Base-by-base conservation (phyloP, 2,888 invertebrate species). In the Drosophila fulvimacula region DNA sequence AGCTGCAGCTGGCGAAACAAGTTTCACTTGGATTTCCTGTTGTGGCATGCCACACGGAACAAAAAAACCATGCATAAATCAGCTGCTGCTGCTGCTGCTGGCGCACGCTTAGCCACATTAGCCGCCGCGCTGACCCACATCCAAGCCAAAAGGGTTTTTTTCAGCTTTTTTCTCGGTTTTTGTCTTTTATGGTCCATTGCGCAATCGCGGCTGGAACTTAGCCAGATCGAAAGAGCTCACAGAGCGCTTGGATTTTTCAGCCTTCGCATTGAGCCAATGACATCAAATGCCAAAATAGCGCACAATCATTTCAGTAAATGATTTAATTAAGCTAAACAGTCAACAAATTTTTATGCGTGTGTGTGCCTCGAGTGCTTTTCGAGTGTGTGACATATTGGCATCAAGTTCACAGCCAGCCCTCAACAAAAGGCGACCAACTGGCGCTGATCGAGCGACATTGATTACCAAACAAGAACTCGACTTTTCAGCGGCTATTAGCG, bases 351-450 rank as follows among this genome's bases (percentile, higher is more conserved):
- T 46, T 66, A 59, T 63, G 39, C 69, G 32, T 42, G 44, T 42
- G 44, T 58, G 38, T 49, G 24, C 27, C 32, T 64, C 63, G 64
- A 83, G 86, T 86, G 64, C 71, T 73, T 77, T 80, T 87, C 72
- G 70, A 89, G 84, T 89, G 84, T 87, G 85, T 87, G 89, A 87
- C 89, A 88, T 84, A 85, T 85, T 89, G 85, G 88, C 85, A 73
- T 86, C 89, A 89, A 86, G 89, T 86, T 87, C 85, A 88, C 62
- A 79, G 64, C 46, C 69, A 70, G 78, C 68, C 60, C 56, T 55
- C 67, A 70, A 82, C 87, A 82, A 88, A 76, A 76, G 82, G 87
- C 82, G 82, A 72, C 85, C 81, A 88, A 87, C 76, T 82, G 85
- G 79, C 85, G 89, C 84, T 77, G 89, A 89, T 86, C 84, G 84